Percentiles rank a stretch among this genome's conserved stretches.
phyloP scores from a whole-genome alignment of 1,140 invertebrate genomes.

The Sycobia sp. region DNA sequence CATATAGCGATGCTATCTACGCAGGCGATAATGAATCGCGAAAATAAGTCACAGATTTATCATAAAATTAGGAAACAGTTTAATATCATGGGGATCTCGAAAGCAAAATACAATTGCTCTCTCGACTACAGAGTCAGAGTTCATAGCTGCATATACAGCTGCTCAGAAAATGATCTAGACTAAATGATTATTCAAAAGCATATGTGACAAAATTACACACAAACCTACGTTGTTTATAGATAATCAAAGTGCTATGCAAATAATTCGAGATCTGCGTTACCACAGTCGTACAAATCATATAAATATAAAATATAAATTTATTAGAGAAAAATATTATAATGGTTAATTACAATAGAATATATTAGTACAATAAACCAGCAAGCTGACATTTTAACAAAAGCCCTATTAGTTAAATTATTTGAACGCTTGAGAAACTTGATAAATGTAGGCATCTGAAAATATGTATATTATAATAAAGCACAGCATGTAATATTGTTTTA shows the following conservation, averaged over 20 bases:
- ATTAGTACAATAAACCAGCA: too few species aligned
- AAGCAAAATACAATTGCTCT: too few species aligned
- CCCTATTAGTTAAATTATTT: too few species aligned
- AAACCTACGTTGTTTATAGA: neutral
- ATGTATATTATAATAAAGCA: too few species aligned
- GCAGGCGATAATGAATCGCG: constrained; percentile 32
- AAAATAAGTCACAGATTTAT: constrained; percentile 37
- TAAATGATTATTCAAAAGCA: neutral
- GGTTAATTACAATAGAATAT: neutral
- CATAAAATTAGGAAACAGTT: too few species aligned
- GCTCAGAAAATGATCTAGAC: constrained; percentile 2
- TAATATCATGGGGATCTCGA: too few species aligned
- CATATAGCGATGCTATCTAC: too few species aligned
- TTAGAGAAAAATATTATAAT: constrained; percentile 2
- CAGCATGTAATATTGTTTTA: too few species aligned
- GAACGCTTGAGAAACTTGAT: too few species aligned
- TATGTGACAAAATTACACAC: neutral
- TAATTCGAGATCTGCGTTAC: constrained; percentile 37
- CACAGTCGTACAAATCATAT: constrained; percentile 42
- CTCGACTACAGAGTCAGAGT: too few species aligned
- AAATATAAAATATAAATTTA: constrained; percentile 40
- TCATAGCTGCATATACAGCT: neutral
- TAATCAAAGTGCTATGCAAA: constrained; percentile 4
- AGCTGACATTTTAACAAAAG: too few species aligned
- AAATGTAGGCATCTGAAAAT: too few species aligned